These are phyloP conservation scores for Agonopterix heracliana DNA, from an alignment of 2,888 invertebrate species.

Conservation along the genomic window DNA sequence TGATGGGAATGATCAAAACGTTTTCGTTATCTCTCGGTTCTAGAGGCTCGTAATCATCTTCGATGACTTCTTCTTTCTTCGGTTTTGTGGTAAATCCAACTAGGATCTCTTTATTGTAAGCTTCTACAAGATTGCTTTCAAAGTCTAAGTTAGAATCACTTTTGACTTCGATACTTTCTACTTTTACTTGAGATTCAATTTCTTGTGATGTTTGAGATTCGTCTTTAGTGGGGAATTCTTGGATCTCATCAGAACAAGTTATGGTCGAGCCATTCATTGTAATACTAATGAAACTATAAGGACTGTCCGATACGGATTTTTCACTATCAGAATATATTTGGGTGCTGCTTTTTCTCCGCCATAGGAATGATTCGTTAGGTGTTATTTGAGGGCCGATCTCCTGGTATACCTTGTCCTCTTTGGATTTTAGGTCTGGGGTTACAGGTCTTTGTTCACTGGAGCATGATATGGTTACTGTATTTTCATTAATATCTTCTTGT, in stretches of 20 bases:
- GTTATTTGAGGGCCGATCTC: constrained; percentile 57
- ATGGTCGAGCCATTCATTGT: constrained; percentile 39
- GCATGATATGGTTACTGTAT: constrained; percentile 12
- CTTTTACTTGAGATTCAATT: constrained; percentile 8
- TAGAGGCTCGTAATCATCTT: constrained; percentile 67
- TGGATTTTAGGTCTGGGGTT: constrained; percentile 13
- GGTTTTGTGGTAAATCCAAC: constrained; percentile 50
- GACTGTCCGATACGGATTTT: constrained; percentile 45
- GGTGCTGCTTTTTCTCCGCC: constrained; percentile 70
- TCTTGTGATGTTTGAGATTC: constrained; percentile 30
- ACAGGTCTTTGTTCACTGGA: constrained; percentile 4
- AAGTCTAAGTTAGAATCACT: constrained; percentile 50
- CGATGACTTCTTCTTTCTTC: constrained; percentile 34
- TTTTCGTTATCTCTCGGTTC: constrained; percentile 54
- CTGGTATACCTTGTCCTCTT: constrained; percentile 32
- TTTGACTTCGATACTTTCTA: constrained; percentile 19
- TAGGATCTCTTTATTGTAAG: constrained; percentile 61
- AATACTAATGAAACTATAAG: constrained; percentile 50
- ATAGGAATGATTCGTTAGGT: constrained; percentile 81
- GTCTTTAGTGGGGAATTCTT: constrained; percentile 29
- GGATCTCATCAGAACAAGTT: constrained; percentile 28
- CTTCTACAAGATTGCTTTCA: constrained; percentile 64
- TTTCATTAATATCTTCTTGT: constrained; percentile 59
- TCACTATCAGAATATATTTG: constrained; percentile 61
- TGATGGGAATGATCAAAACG: constrained; percentile 51